Evolutionary conservation across 2,113 vertebrate species (phyloP).

Genomic region (Stigmatopora nigra): DNA sequence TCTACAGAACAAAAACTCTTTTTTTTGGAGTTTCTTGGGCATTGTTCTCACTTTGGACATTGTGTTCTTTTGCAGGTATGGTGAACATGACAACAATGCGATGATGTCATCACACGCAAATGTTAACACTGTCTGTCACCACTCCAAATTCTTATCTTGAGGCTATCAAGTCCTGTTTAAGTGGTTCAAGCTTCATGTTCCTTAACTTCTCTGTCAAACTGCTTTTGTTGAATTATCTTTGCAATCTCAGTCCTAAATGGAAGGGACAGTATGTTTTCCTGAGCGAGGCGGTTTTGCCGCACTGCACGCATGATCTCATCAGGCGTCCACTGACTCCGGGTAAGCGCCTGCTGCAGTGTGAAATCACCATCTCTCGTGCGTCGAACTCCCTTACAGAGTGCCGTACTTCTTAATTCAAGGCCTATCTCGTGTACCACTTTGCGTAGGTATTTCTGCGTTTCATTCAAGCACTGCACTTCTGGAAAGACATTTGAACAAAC

Average conservation of each 20-base stretch:
- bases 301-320: constrained; percentile 66
- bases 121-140: background rate
- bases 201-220: background rate
- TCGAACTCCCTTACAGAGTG: constrained; percentile 78
- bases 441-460: constrained; percentile 84
- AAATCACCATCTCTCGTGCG: constrained; percentile 80
- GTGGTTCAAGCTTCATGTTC: background rate
- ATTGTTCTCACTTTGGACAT: constrained; percentile 35
- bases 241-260: background rate
- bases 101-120: constrained; percentile 30
- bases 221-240: constrained; percentile 10
- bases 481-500: constrained; percentile 2
- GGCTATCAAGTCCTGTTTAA: background rate
- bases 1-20: constrained; percentile 11
- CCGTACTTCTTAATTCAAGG: constrained; percentile 82
- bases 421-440: constrained; percentile 86
- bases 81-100: constrained; percentile 38
- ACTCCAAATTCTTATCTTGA: background rate
- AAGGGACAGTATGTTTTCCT: constrained; percentile 17
- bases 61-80: constrained; percentile 34
- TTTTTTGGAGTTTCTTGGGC: constrained; percentile 8
- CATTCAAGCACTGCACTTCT: constrained; percentile 90
- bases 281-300: constrained; percentile 31
- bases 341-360: constrained; percentile 74
- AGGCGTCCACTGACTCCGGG: constrained; percentile 76